Percentiles rank a stretch among this genome's conserved stretches.
Conservation (phyloP, 2,113 vertebrate genomes). For the Tiliqua scincoides region DNA sequence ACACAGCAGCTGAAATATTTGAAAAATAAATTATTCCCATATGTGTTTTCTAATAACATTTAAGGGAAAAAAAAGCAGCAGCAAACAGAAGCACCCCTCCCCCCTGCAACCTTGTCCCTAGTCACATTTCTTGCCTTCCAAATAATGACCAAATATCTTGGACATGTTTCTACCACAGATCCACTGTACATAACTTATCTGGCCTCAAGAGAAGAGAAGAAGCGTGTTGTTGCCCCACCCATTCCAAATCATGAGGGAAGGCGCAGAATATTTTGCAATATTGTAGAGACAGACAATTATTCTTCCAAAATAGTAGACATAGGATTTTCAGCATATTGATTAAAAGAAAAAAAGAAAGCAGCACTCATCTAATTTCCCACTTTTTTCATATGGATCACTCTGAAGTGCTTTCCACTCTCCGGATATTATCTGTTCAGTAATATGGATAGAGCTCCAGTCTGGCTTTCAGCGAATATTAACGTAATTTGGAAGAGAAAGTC, state of each 20-base stretch:
- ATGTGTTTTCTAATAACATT: slow-evolving; percentile 75
- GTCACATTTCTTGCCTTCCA: slow-evolving; percentile 73
- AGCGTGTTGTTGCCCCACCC: slow-evolving; percentile 37
- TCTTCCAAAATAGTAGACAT: slow-evolving; percentile 67
- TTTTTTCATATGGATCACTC: slow-evolving; percentile 38
- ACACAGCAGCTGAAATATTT: slow-evolving; percentile 81
- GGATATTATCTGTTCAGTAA: slow-evolving; percentile 31
- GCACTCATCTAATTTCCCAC: background rate
- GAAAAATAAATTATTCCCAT: slow-evolving; percentile 77
- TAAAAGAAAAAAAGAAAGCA: slow-evolving; percentile 46
- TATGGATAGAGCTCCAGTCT: slow-evolving; percentile 39
- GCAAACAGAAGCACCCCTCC: slow-evolving; percentile 59
- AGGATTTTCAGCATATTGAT: slow-evolving; percentile 51
- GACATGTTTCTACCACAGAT: slow-evolving; percentile 67
- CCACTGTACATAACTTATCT: slow-evolving; percentile 75
- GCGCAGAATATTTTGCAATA: slow-evolving; percentile 59
- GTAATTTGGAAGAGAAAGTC: slow-evolving; percentile 39
- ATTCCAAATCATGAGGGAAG: slow-evolving; percentile 59
- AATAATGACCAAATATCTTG: slow-evolving; percentile 81
- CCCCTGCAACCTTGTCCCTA: slow-evolving; percentile 40
- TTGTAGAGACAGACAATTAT: slow-evolving; percentile 60
- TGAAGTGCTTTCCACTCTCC: slow-evolving; percentile 33
- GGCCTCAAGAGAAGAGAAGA: slow-evolving; percentile 62
- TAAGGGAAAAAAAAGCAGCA: slow-evolving; percentile 1
- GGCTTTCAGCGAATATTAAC: slow-evolving; percentile 45